Evolutionary conservation across 2,888 invertebrate genomes (phyloP).

Genomic region (Dascillus cervinus): DNA sequence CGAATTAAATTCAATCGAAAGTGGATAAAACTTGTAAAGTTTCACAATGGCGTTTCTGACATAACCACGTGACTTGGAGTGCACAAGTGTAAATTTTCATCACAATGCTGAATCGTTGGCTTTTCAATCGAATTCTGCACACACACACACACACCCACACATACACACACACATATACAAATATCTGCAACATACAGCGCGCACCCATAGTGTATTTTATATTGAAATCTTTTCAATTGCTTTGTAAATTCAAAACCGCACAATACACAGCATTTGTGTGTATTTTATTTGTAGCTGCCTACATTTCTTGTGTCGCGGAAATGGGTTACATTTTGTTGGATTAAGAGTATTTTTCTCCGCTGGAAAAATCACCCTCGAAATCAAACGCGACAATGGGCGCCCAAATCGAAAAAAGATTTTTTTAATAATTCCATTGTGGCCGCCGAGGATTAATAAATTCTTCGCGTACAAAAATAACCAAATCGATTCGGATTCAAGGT

Average conservation of each 20-base stretch:
- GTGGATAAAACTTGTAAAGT: conserved; percentile 36
- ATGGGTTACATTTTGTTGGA: conserved; percentile 41
- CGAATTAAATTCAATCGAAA: conserved; percentile 39
- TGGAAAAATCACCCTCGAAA: conserved; percentile 29
- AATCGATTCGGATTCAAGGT: too few relatives aligned
- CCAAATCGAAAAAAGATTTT: too few relatives aligned
- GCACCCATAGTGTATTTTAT: conserved; percentile 38
- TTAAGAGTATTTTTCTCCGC: conserved; percentile 38
- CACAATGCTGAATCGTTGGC: conserved; percentile 41
- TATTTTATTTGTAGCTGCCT: conserved; percentile 41
- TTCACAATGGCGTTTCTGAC: conserved; percentile 35
- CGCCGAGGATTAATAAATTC: too few relatives aligned
- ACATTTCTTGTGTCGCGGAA: conserved; percentile 35
- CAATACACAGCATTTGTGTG: conserved; percentile 41
- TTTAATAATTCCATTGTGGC: too few relatives aligned
- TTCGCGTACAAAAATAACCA: too few relatives aligned
- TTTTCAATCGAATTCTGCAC: conserved; percentile 41
- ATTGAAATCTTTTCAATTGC: conserved; percentile 45
- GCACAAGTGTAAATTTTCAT: conserved; percentile 46
- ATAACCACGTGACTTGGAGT: conserved; percentile 42
- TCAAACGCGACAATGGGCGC: too few relatives aligned
- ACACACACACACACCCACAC: conserved; percentile 42
- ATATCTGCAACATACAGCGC: conserved; percentile 41
- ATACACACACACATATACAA: conserved; percentile 35
- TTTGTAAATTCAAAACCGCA: conserved; percentile 44